Conservation (phyloP, 2,797 vertebrate genomes). For the Potorous gilbertii region DNA sequence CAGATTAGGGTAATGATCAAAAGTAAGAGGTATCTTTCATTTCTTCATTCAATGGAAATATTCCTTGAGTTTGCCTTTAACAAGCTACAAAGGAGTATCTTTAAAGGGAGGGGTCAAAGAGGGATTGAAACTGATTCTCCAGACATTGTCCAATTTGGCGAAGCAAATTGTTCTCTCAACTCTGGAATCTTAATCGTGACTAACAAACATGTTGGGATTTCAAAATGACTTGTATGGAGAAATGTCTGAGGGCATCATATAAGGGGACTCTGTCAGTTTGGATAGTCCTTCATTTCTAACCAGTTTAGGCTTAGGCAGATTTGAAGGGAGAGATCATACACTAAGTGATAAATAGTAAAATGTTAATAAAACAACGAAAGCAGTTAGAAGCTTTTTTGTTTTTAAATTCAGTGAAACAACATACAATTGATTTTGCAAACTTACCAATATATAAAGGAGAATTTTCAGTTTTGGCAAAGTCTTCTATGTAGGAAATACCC, state of each 20-base stretch:
- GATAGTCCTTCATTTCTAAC: neutral
- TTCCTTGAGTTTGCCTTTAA: neutral
- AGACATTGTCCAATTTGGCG: neutral
- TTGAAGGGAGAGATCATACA: neutral
- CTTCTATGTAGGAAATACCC: constrained; percentile 96
- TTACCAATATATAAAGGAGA: constrained; percentile 95
- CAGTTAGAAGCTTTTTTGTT: neutral
- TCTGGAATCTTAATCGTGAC: neutral
- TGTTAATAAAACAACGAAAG: neutral
- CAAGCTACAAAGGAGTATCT: neutral
- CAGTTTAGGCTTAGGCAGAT: neutral
- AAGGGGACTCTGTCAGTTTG: neutral
- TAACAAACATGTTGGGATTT: neutral
- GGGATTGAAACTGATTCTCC: neutral
- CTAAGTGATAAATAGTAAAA: neutral
- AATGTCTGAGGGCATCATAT: neutral
- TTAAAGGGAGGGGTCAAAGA: neutral
- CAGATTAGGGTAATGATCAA: neutral
- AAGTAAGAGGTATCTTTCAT: neutral
- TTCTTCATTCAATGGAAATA: neutral
- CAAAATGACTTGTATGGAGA: neutral
- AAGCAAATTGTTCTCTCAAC: neutral
- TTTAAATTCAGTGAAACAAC: neutral
- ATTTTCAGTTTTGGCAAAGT: constrained; percentile 93
- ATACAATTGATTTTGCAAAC: constrained; percentile 46